These are phyloP conservation scores for Epizoanthus ramosus DNA, from an alignment of 92 coral and sea anemone genomes.

Conservation along the genomic window DNA sequence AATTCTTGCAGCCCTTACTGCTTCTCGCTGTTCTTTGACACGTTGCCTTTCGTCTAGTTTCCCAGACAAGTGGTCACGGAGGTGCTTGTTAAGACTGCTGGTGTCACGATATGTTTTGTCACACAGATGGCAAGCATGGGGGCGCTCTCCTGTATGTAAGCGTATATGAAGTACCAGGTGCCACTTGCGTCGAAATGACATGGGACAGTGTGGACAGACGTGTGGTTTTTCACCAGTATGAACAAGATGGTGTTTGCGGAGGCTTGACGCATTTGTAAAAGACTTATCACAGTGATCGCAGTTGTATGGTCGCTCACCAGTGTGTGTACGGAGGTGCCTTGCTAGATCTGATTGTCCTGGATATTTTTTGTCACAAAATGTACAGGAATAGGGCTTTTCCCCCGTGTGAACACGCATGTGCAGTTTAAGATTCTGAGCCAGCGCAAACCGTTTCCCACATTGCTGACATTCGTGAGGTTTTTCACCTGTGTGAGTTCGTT, in stretches of 20 bases:
- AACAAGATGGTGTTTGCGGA: slow-evolving; percentile 42
- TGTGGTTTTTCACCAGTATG: slow-evolving; percentile 43
- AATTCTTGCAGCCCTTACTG: slow-evolving; percentile 24
- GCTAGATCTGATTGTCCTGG: slow-evolving; percentile 43
- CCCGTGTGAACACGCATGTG: slow-evolving; percentile 39
- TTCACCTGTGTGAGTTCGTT: slow-evolving; percentile 32
- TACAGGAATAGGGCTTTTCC: slow-evolving; percentile 34
- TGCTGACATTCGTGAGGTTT: slow-evolving; percentile 37
- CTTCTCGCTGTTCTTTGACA: slow-evolving; percentile 35
- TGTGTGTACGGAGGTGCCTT: slow-evolving; percentile 34
- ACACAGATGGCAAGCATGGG: slow-evolving; percentile 37
- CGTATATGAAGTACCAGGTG: slow-evolving; percentile 37
- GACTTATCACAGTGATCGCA: slow-evolving; percentile 41
- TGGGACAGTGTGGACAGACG: slow-evolving; percentile 30
- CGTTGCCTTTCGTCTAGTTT: slow-evolving; percentile 37
- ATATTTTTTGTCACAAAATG: slow-evolving; percentile 34
- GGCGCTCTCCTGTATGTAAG: slow-evolving; percentile 32
- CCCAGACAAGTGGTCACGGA: slow-evolving; percentile 36
- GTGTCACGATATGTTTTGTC: slow-evolving; percentile 40
- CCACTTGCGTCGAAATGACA: slow-evolving; percentile 38
- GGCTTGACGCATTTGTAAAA: slow-evolving; percentile 26
- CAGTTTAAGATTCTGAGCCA: slow-evolving; percentile 36
- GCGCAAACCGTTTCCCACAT: slow-evolving; percentile 32
- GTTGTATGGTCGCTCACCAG: slow-evolving; percentile 40
- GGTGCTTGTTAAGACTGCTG: slow-evolving; percentile 35